Conservation (phyloP, 92 coral and sea anemone species). For the Epizoanthus illoricatus region DNA sequence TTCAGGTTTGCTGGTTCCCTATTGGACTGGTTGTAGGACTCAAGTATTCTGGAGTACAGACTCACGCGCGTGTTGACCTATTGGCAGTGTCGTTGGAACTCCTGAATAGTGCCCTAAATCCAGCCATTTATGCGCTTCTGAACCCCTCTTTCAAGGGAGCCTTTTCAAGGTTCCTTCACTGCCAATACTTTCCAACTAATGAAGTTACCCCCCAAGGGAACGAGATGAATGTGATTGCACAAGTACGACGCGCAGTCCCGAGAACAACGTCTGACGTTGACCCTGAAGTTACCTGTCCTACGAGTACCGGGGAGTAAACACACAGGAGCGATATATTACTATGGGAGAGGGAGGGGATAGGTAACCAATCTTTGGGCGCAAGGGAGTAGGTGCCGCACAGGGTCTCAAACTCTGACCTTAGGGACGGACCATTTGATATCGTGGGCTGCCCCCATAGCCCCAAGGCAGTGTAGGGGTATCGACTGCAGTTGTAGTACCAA, state of each 20-base stretch:
- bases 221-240: not conserved
- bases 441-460: too few relatives aligned
- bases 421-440: too few relatives aligned
- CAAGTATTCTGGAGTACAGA: not conserved
- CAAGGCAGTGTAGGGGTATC: too few relatives aligned
- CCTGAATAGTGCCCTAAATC: not conserved
- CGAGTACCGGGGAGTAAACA: too few relatives aligned
- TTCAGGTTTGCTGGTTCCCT: not conserved
- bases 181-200: not conserved
- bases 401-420: too few relatives aligned
- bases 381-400: too few relatives aligned
- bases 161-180: not conserved
- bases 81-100: not conserved
- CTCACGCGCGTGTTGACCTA: not conserved
- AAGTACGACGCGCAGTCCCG: not conserved
- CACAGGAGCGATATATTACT: too few relatives aligned
- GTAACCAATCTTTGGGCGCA: too few relatives aligned
- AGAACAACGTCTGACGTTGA: not conserved
- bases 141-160: not conserved
- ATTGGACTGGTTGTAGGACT: not conserved
- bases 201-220: not conserved
- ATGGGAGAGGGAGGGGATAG: too few relatives aligned
- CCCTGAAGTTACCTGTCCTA: not conserved
- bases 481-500: too few relatives aligned
- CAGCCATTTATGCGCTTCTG: slow-evolving; percentile 2